Evolutionary conservation across 2,797 vertebrate genomes (phyloP).

Genomic region (Phoxinus dragarum): DNA sequence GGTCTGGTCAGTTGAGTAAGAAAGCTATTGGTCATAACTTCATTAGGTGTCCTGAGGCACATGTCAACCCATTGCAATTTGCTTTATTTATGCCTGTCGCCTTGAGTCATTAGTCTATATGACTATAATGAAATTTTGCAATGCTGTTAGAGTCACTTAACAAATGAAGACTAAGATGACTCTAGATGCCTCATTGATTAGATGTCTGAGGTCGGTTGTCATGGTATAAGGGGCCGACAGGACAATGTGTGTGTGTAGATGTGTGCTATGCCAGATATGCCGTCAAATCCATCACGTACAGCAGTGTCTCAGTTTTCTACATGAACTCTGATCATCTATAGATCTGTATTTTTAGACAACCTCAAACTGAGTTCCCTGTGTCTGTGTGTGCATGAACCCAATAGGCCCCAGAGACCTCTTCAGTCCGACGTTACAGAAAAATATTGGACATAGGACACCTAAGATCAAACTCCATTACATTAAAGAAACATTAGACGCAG

Average conservation of each 20-base stretch:
- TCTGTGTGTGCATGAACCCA: conserved; percentile 71
- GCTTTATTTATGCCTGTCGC: conserved; percentile 50
- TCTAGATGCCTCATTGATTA: conserved; percentile 59
- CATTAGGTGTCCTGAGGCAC: conserved; percentile 40
- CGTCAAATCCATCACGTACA: conserved; percentile 49
- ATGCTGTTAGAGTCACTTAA: conserved; percentile 49
- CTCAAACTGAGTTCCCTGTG: conserved; percentile 26
- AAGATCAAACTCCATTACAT: conserved; percentile 83
- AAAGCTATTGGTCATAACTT: conserved; percentile 50
- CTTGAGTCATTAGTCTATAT: conserved; percentile 56
- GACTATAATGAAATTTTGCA: conserved; percentile 57
- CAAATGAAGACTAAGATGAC: conserved; percentile 47
- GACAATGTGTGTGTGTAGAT: conserved; percentile 61
- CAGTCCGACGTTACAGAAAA: conserved; percentile 78
- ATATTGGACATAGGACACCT: conserved; percentile 78
- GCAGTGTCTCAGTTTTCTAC: conserved; percentile 54
- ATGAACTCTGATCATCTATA: conserved; percentile 46
- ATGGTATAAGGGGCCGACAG: conserved; percentile 6
- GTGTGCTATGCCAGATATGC: conserved; percentile 55
- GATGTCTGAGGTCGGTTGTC: conserved; percentile 34
- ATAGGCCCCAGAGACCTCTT: conserved; percentile 78
- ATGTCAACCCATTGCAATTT: conserved; percentile 41
- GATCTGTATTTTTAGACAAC: conserved; percentile 42
- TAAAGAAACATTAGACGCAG: conserved; percentile 82
- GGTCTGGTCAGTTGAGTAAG: conserved; percentile 26